phyloP scores from a whole-genome alignment of 2,113 vertebrate genomes.

The Gymnocephalus cernua region DNA sequence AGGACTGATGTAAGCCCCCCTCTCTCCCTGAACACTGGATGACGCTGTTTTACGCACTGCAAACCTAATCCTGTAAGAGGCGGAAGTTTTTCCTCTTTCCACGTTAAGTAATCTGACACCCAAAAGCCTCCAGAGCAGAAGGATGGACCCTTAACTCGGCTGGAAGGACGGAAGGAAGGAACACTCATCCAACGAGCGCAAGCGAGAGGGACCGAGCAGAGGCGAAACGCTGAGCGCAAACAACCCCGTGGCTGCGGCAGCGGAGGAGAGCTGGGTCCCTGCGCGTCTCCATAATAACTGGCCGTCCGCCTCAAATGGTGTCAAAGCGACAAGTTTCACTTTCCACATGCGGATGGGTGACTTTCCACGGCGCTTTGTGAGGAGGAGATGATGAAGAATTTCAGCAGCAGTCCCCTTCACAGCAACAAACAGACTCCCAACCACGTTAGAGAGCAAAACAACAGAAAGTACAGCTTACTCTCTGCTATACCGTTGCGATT shows the following conservation, averaged over 20 bases:
- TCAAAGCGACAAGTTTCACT: slow-evolving; percentile 76
- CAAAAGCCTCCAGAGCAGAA: slow-evolving; percentile 63
- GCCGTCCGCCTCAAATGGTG: slow-evolving; percentile 68
- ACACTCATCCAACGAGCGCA: slow-evolving; percentile 62
- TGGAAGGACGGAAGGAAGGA: slow-evolving; percentile 74
- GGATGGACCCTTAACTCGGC: slow-evolving; percentile 81
- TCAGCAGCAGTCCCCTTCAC: slow-evolving; percentile 84
- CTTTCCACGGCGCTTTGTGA: slow-evolving; percentile 85
- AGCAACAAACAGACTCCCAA: slow-evolving; percentile 81
- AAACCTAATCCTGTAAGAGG: slow-evolving; percentile 34
- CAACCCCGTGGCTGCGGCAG: slow-evolving; percentile 58
- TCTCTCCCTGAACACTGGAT: slow-evolving; percentile 42
- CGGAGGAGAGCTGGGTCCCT: slow-evolving; percentile 49
- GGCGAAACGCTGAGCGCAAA: slow-evolving; percentile 48
- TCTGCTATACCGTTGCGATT: slow-evolving; percentile 83
- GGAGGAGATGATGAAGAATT: slow-evolving; percentile 92
- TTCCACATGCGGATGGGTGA: slow-evolving; percentile 87
- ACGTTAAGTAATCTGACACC: slow-evolving; percentile 86
- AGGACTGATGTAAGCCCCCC: too few species aligned
- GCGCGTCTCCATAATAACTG: slow-evolving; percentile 56
- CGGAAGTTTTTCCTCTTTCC: slow-evolving; percentile 79
- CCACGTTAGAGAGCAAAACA: slow-evolving; percentile 80
- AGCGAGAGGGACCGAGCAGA: slow-evolving; percentile 41
- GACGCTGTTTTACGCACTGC: slow-evolving; percentile 72
- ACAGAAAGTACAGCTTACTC: slow-evolving; percentile 79